These are phyloP conservation scores for Balaeniceps rex DNA, from an alignment of 2,113 vertebrate genomes.

Conservation along the genomic window DNA sequence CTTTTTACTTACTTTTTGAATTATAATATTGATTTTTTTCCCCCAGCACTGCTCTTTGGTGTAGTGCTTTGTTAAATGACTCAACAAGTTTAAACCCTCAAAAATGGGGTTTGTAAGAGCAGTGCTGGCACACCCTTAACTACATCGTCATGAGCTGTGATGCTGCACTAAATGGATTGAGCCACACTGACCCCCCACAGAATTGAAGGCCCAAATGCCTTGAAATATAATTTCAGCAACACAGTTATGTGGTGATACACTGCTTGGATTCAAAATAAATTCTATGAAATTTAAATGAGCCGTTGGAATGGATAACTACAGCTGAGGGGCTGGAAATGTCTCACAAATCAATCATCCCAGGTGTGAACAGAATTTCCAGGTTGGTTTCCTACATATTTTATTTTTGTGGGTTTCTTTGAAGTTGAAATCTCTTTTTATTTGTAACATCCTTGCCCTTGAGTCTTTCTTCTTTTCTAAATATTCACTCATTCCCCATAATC, in stretches of 20 bases:
- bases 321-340: neutral
- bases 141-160: neutral
- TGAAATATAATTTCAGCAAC: neutral
- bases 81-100: neutral
- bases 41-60: neutral
- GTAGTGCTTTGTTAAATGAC: neutral
- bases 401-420: constrained; percentile 41
- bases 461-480: constrained; percentile 30
- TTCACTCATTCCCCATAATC: constrained; percentile 7
- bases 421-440: constrained; percentile 28
- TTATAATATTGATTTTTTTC: neutral
- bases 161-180: neutral
- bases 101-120: neutral
- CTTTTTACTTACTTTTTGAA: neutral
- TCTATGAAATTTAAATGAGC: constrained; percentile 43
- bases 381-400: constrained; percentile 47
- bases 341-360: constrained; percentile 57
- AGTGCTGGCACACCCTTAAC: neutral
- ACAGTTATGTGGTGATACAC: neutral
- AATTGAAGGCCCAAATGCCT: neutral
- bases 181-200: neutral
- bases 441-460: constrained; percentile 1
- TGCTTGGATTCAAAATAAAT: neutral
- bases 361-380: constrained; percentile 44
- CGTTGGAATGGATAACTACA: neutral